Percentiles rank a stretch among this genome's conserved stretches.
phyloP scores from a whole-genome alignment of 2,888 invertebrate species.

The Euspilapteryx auroguttella region DNA sequence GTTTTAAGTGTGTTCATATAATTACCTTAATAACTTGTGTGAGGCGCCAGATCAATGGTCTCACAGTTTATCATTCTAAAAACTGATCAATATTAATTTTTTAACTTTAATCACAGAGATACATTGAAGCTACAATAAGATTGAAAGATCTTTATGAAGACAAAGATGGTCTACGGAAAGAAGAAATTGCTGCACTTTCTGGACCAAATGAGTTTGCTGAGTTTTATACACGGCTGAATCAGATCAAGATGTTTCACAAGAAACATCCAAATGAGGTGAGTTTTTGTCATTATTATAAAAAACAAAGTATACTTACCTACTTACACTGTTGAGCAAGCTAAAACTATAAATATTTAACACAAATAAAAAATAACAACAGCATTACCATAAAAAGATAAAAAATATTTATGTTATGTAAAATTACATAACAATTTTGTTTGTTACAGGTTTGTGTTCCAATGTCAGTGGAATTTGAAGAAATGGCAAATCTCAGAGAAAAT shows the following conservation, averaged over 20 bases:
- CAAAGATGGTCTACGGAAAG: slow-evolving; percentile 91
- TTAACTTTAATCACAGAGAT: slow-evolving; percentile 60
- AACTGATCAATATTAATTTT: no score
- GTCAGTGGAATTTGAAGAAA: slow-evolving; percentile 96
- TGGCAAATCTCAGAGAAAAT: slow-evolving; percentile 87
- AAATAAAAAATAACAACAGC: no score
- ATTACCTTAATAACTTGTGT: no score
- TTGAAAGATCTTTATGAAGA: slow-evolving; percentile 94
- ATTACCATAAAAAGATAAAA: no score
- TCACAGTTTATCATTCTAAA: no score
- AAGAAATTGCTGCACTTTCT: slow-evolving; percentile 91
- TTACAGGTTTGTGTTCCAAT: slow-evolving; percentile 88
- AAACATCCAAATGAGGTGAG: slow-evolving; percentile 92
- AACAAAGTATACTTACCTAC: slow-evolving; percentile 1
- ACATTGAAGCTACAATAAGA: slow-evolving; percentile 74
- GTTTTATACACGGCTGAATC: slow-evolving; percentile 91
- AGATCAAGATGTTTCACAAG: slow-evolving; percentile 95
- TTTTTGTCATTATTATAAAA: slow-evolving; percentile 1
- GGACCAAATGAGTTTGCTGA: slow-evolving; percentile 99
- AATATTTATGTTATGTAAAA: no score
- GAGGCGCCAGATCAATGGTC: not conserved
- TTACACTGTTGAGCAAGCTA: no score
- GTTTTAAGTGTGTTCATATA: no score
- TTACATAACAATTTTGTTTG: no score
- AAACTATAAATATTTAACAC: no score